Evolutionary conservation across 2,888 invertebrate genomes (phyloP).

Genomic region (Sphaeridia pumilis): DNA sequence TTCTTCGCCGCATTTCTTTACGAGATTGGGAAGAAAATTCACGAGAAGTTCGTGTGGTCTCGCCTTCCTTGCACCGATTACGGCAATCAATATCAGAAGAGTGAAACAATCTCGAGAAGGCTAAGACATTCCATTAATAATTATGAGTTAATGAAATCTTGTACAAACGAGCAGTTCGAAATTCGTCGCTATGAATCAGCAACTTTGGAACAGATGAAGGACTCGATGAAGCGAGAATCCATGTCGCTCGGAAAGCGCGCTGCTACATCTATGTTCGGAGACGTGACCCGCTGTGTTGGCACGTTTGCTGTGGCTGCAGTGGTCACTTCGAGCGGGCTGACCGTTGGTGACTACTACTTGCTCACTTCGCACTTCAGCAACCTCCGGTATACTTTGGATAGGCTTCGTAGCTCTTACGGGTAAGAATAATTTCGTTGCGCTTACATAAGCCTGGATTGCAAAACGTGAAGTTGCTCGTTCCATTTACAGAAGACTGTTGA

Average conservation of each 20-base stretch:
- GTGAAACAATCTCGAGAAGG: too few species aligned
- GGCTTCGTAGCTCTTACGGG: constrained; percentile 97
- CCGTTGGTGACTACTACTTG: constrained; percentile 90
- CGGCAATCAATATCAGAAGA: too few species aligned
- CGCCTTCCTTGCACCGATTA: too few species aligned
- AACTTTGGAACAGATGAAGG: too few species aligned
- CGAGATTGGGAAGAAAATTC: too few species aligned
- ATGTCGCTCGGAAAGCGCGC: constrained; percentile 66
- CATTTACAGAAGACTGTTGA: constrained; percentile 72
- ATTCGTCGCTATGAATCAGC: constrained; percentile 71
- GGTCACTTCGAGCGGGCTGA: constrained; percentile 52
- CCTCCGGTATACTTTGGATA: constrained; percentile 89
- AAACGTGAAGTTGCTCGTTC: not conserved
- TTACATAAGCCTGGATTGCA: not conserved
- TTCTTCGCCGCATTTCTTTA: too few species aligned
- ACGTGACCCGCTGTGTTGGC: constrained; percentile 82
- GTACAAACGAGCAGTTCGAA: constrained; percentile 87
- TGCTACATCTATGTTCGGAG: constrained; percentile 76
- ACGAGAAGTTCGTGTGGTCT: too few species aligned
- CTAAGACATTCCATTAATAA: constrained; percentile 92
- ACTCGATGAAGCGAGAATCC: constrained; percentile 51
- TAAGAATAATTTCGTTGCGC: too few species aligned
- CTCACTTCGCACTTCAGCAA: constrained; percentile 92
- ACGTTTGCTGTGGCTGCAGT: constrained; percentile 83
- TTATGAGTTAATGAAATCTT: constrained; percentile 98